Evolutionary conservation across 2,797 vertebrate species (phyloP).

Genomic region (Paramormyrops hopkinsi): DNA sequence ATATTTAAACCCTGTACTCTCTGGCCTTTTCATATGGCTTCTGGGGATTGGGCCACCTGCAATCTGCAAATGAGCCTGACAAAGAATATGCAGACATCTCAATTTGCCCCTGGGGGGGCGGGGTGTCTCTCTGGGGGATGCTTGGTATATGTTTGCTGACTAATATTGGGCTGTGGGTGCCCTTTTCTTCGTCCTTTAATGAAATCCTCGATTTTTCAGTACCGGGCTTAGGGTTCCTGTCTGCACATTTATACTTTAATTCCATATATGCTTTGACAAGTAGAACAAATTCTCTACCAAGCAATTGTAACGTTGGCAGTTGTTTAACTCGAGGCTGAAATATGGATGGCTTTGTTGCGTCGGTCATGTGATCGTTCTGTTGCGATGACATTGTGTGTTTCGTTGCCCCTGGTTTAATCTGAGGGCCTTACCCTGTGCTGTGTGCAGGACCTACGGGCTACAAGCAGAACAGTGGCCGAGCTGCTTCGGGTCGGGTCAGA

Average conservation of each 20-base stretch:
- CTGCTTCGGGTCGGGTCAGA: background rate
- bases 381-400: background rate
- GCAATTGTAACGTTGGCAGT: background rate
- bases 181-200: background rate
- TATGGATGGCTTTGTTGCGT: background rate
- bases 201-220: background rate
- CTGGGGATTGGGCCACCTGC: background rate
- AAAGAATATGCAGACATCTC: background rate
- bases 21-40: background rate
- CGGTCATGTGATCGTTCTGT: background rate
- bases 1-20: background rate
- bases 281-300: background rate
- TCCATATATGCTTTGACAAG: background rate
- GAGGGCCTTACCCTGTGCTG: background rate
- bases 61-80: background rate
- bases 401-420: background rate
- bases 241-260: background rate
- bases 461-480: background rate
- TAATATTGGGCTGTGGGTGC: background rate
- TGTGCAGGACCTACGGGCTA: background rate
- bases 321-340: background rate
- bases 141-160: background rate
- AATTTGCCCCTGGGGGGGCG: background rate
- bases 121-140: background rate
- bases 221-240: background rate